Conservation (phyloP, 2,797 vertebrate species). For the Melanotaenia nigrans region DNA sequence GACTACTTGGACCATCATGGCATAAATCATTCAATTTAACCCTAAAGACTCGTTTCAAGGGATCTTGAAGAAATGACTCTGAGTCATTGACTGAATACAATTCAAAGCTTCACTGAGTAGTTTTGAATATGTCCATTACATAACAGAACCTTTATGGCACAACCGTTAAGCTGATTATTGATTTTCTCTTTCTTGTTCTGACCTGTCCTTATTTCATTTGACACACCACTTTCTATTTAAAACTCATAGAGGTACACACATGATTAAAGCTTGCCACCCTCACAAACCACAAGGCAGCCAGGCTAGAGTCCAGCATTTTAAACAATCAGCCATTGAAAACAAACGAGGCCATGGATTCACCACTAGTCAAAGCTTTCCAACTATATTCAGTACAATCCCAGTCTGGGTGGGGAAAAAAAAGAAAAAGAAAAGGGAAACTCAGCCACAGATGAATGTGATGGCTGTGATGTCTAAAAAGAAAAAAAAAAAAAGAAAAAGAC, state of each 20-base stretch:
- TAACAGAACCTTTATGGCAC: conserved; percentile 1
- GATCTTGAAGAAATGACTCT: background rate
- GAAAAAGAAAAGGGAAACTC: conserved; percentile 7
- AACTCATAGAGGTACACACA: conserved; percentile 21
- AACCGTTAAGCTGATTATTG: background rate
- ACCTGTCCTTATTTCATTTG: conserved; percentile 3
- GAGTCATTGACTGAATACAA: background rate
- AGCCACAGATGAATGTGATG: background rate
- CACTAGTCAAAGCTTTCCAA: conserved; percentile 45
- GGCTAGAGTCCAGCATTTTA: conserved; percentile 76
- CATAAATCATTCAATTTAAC: background rate
- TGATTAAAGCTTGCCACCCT: conserved; percentile 10
- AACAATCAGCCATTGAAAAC: conserved; percentile 80
- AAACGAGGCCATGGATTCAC: conserved; percentile 73
- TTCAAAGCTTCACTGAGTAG: background rate
- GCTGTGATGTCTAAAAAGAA: background rate
- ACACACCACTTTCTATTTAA: background rate
- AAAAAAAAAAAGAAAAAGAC: background rate
- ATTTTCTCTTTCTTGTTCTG: background rate
- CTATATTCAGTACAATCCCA: conserved; percentile 12
- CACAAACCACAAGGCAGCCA: conserved; percentile 25
- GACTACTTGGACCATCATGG: background rate
- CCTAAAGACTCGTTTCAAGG: background rate
- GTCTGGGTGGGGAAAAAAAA: background rate
- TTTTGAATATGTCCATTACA: background rate